These are phyloP conservation scores for Callionymus lyra DNA, from an alignment of 2,113 vertebrate species.

Conservation along the genomic window DNA sequence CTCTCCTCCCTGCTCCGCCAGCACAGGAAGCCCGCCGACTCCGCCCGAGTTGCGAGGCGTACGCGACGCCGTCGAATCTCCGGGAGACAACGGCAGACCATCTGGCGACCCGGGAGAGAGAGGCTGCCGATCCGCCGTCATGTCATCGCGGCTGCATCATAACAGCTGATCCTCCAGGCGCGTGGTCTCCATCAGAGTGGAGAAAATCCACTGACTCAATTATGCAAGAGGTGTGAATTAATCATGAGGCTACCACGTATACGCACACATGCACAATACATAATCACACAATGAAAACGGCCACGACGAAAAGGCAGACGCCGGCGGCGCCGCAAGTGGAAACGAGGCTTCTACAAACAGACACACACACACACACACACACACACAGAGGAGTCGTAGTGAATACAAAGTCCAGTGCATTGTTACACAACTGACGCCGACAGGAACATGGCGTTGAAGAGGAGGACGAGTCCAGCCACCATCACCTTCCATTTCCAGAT, in stretches of 20 bases:
- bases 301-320: not conserved
- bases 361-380: too few species aligned
- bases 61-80: conserved; percentile 17
- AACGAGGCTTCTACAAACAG: too few species aligned
- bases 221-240: conserved; percentile 64
- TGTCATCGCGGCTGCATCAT: conserved; percentile 19
- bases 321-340: not conserved
- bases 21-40: conserved; percentile 17
- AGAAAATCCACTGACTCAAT: conserved; percentile 56
- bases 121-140: conserved; percentile 7
- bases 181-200: conserved; percentile 33
- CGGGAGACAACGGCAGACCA: conserved; percentile 14
- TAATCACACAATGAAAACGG: conserved; percentile 26
- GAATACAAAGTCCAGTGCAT: too few species aligned
- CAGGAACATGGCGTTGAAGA: conserved; percentile 13
- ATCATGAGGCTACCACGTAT: conserved; percentile 49
- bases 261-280: conserved; percentile 15
- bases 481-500: conserved; percentile 26
- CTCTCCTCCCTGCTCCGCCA: conserved; percentile 6
- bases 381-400: too few species aligned
- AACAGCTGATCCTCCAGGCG: conserved; percentile 54
- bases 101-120: conserved; percentile 23
- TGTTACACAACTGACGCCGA: conserved; percentile 3
- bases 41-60: conserved; percentile 14
- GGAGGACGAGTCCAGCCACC: conserved; percentile 16